Evolutionary conservation across 2,113 vertebrate genomes (phyloP).

Genomic region (Brienomyrus brachyistius): DNA sequence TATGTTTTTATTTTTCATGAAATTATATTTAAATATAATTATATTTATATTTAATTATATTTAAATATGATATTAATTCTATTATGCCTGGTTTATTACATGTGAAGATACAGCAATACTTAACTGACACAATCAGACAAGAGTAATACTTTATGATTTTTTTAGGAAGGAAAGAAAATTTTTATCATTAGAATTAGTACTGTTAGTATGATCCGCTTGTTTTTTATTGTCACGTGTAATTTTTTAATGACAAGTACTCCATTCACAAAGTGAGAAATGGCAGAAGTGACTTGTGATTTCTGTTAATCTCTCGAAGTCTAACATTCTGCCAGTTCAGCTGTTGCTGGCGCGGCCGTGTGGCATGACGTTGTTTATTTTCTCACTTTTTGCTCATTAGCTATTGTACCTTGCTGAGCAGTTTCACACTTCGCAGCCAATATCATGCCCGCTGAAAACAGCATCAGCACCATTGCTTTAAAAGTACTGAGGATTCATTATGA

Average conservation of each 20-base stretch:
- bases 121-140: not conserved
- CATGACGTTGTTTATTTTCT: not conserved
- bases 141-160: not conserved
- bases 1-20: not conserved
- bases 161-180: not conserved
- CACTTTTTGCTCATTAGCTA: not conserved
- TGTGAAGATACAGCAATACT: not conserved
- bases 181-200: not conserved
- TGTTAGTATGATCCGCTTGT: not conserved
- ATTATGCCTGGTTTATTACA: not conserved
- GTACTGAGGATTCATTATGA: not conserved
- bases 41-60: not conserved
- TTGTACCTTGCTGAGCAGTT: not conserved
- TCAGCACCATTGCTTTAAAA: not conserved
- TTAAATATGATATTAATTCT: not conserved
- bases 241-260: not conserved
- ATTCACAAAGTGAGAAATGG: constrained; percentile 2
- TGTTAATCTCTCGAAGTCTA: not conserved
- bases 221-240: not conserved
- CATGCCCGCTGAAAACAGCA: not conserved
- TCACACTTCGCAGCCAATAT: not conserved
- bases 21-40: not conserved
- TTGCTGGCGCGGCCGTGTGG: not conserved
- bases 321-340: not conserved
- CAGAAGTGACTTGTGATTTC: not conserved